Base-by-base conservation (phyloP, 2,888 invertebrate species). In the Hydrotaea cyrtoneurina region DNA sequence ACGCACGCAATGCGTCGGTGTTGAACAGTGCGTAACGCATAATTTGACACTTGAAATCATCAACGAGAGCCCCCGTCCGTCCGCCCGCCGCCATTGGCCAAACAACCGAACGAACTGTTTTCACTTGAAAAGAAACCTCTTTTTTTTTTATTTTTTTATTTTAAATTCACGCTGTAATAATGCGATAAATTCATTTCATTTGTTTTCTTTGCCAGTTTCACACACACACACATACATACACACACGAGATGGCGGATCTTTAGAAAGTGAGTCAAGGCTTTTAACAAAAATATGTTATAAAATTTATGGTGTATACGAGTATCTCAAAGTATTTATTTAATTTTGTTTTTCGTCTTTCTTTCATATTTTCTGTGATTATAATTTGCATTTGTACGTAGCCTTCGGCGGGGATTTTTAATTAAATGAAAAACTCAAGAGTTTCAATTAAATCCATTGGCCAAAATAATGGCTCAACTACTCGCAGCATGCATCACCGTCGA, bases 11-110 rank as follows among this genome's bases (percentile, higher is more conserved):
- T 79, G 79, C 39, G 85, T 80, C 26, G 69, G 69, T 77, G 82
- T 74, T 77, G 73, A 77, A 74, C 82, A 79, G 82, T 77, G 82
- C 79, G 82, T 82, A 85, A 85, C 85, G 77, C 85, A 77, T 74
- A 77, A 79, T 85, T 82, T 80, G 73, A 74, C 82, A 78, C 75
- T 78, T 80, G 11, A 50, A 71, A 4, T 66, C 64, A 69, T 8
- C 31, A 7, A 43, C 15, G 11, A 26, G 59, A 36, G 36, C 36
- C 36, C 36, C 10, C 11, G 36, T 21, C 57, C 5, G 36, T n/a
- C n/a, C 43, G 43, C 15, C 43, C 43, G 10, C 15, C 43, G 10
- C 43, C 43, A 43, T 11, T 8, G 36, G 36, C 36, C 21, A 57
- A 17, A 13, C 23, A 11, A 57, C 21, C 10, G 19, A n/a, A n/a